Conservation (phyloP, 1,140 invertebrate genomes). For the Neoseiulus cucumeris region DNA sequence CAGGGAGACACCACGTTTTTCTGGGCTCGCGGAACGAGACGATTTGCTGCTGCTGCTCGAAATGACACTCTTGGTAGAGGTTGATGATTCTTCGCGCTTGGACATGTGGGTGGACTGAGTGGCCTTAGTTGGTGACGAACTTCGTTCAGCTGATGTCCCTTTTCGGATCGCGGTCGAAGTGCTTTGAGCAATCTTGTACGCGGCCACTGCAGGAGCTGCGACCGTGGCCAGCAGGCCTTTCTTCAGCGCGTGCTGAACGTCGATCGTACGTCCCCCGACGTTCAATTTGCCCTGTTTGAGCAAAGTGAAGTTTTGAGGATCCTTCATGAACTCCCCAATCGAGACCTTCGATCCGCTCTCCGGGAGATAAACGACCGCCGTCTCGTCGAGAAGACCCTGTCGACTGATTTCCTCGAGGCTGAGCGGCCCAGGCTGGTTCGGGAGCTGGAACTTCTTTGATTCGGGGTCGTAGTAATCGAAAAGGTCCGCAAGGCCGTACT, state of each 20-base stretch:
- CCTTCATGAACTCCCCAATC: conserved; percentile 19
- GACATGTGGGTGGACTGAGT: not conserved
- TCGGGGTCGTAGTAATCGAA: conserved; percentile 28
- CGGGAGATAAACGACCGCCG: conserved; percentile 45
- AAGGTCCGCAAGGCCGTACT: conserved; percentile 38
- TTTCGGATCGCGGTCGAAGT: not conserved
- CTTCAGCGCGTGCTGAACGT: not conserved
- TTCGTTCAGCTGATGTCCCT: not conserved
- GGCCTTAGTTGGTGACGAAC: not conserved
- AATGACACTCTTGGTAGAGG: not conserved
- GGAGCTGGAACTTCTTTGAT: not conserved
- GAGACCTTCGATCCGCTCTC: conserved; percentile 29
- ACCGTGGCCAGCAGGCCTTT: not conserved
- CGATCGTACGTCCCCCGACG: not conserved
- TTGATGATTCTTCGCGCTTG: not conserved
- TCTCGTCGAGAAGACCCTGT: conserved; percentile 47
- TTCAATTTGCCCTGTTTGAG: not conserved
- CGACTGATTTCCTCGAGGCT: conserved; percentile 54
- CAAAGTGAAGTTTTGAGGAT: not conserved
- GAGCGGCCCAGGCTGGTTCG: conserved; percentile 26
- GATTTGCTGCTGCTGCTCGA: not conserved
- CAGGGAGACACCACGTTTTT: not conserved
- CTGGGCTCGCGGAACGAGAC: not conserved
- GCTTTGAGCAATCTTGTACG: conserved; percentile 6
- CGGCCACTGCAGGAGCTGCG: not conserved